Evolutionary conservation across 2,113 vertebrate species (phyloP).

Genomic region (Pogona vitticeps): DNA sequence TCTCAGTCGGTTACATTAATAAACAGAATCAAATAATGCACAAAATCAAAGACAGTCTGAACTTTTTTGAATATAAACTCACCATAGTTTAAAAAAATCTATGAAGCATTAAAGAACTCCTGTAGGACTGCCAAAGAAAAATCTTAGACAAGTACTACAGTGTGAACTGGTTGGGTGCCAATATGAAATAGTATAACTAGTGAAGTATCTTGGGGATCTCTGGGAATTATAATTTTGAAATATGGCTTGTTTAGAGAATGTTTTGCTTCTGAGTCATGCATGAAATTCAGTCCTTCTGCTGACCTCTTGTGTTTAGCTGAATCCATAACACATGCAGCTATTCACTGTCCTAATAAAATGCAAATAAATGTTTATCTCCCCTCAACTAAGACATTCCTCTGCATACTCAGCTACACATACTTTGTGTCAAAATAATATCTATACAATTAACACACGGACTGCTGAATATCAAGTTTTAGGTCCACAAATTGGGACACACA

Average conservation of each 20-base stretch:
- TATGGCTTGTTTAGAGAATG: background rate
- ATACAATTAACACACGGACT: background rate
- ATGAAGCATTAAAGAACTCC: constrained; percentile 55
- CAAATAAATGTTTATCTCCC: background rate
- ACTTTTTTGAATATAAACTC: constrained; percentile 11
- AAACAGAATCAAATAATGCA: constrained; percentile 63
- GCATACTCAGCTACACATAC: background rate
- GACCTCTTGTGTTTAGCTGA: constrained; percentile 6
- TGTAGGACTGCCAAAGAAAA: constrained; percentile 45
- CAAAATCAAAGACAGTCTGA: constrained; percentile 58
- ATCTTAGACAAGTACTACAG: constrained; percentile 33
- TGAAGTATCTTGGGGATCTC: constrained; percentile 40
- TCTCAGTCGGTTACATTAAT: constrained; percentile 61
- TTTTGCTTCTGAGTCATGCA: background rate
- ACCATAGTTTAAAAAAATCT: constrained; percentile 59
- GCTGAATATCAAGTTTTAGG: background rate
- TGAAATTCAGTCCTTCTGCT: background rate
- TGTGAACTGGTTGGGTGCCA: constrained; percentile 42
- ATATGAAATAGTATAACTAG: constrained; percentile 22
- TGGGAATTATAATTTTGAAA: constrained; percentile 15
- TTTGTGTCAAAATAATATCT: background rate
- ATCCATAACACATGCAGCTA: background rate
- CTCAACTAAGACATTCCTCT: background rate
- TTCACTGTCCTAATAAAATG: background rate
- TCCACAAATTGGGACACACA: background rate